These are phyloP conservation scores for Zaprionus ornatus DNA, from an alignment of 1,140 invertebrate genomes.

Conservation along the genomic window DNA sequence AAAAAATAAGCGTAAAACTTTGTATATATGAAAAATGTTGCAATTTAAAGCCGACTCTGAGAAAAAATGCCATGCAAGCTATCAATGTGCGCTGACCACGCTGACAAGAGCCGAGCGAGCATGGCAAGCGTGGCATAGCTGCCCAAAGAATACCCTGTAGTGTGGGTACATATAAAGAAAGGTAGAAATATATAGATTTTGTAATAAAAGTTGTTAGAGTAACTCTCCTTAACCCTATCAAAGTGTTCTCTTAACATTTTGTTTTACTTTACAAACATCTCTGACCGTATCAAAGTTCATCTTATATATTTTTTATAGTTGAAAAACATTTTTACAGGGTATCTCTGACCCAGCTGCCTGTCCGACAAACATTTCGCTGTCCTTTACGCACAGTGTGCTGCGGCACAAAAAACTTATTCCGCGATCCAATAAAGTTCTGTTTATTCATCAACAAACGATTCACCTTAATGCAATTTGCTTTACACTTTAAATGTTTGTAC, in stretches of 20 bases:
- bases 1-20: background rate
- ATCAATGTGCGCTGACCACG: background rate
- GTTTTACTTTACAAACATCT: no score
- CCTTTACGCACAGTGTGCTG: background rate
- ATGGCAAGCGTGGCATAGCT: background rate
- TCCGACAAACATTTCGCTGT: background rate
- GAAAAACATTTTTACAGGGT: background rate
- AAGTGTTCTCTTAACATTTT: no score
- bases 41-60: background rate
- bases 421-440: conserved; percentile 21
- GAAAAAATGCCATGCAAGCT: background rate
- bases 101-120: background rate
- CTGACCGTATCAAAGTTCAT: no score
- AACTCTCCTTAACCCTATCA: no score
- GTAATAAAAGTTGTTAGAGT: rapidly evolving
- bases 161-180: background rate
- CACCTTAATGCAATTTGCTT: conserved; percentile 43
- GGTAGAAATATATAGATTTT: background rate
- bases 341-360: background rate
- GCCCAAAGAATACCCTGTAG: background rate
- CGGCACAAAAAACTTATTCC: background rate
- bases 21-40: background rate
- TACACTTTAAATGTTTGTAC: conserved; percentile 23
- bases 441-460: conserved; percentile 37
- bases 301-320: background rate